Evolutionary conservation across 2,797 vertebrate species (phyloP).

Genomic region (Eleutherodactylus coqui): DNA sequence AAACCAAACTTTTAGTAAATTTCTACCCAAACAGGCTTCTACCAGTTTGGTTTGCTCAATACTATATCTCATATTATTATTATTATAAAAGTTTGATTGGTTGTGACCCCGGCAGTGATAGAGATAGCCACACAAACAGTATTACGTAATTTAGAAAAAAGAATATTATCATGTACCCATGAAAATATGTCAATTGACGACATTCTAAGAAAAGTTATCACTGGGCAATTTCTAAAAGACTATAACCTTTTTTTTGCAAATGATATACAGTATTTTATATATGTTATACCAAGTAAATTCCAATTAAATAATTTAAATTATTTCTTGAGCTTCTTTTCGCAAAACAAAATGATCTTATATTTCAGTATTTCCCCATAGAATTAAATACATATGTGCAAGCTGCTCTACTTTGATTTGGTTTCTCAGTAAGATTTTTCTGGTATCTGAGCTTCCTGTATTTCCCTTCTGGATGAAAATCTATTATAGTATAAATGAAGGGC

Average conservation of each 20-base stretch:
- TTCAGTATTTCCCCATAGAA: background rate
- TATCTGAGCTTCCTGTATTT: slow-evolving; percentile 28
- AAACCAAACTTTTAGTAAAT: too few species aligned
- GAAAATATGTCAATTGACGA: too few species aligned
- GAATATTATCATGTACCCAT: too few species aligned
- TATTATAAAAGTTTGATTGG: too few species aligned
- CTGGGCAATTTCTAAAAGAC: background rate
- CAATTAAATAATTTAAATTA: background rate
- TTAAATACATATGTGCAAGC: slow-evolving; percentile 3
- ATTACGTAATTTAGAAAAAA: too few species aligned
- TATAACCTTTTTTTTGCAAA: background rate
- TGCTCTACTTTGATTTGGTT: slow-evolving; percentile 40
- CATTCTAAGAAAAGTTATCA: background rate
- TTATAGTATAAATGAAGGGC: slow-evolving; percentile 38
- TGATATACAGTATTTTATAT: background rate
- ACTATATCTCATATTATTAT: too few species aligned
- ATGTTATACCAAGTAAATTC: background rate
- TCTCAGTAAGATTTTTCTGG: background rate
- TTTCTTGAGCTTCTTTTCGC: background rate
- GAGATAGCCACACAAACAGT: too few species aligned
- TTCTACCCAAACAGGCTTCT: too few species aligned
- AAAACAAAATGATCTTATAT: background rate
- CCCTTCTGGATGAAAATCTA: slow-evolving; percentile 25
- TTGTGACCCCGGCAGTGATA: too few species aligned
- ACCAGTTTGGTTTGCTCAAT: too few species aligned